Base-by-base conservation (phyloP, 2,797 vertebrate genomes). In the Phataginus tetradactyla region DNA sequence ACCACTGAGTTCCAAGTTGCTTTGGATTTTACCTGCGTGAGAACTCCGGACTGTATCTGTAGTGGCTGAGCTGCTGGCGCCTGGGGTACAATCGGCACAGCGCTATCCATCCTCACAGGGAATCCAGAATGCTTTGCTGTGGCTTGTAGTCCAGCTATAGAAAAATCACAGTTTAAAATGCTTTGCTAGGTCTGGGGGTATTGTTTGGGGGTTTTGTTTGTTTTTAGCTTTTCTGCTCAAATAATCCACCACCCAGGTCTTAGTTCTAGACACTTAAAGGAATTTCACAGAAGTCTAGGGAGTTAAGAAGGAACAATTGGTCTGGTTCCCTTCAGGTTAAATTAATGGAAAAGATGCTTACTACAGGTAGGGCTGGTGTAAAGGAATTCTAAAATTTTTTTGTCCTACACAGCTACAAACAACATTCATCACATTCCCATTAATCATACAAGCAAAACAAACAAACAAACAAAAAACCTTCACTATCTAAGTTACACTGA, bases 61-160 rank as follows among this genome's bases (percentile, higher is more conserved):
- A 99, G 98, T 9, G 99, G 99, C 98, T 99, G 99, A 15, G 99
- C 99, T 53, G 99, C 99, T 69, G 99, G 99, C 90, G 99, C 99
- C 98, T 99, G 99, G 79, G 99, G 99, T 18, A 99, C 99, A 92
- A 99, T 98, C 1, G 99, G 99, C 32, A 99, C 99, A 0, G 99
- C 99, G 96, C 99, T 99, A 97, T 99, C 99, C 99, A 99, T 99
- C 98, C 99, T 99, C 94, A 99, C 99, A 32, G 99, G 99, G 98
- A 99, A 99, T 72, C 99, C 99, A 96, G 99, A 99, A 75, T 99
- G 99, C 77, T 99, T 99, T 77, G 98, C 98, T 96, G 99, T 99
- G 59, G 99, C 99, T 98, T 99, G 99, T 91, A 99, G 99, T 91
- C 99, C 99, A 98, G 98, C 99, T 98, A 93, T 53, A 91, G 83